Evolutionary conservation across 2,888 invertebrate genomes (phyloP), one percentile per base, ranked within the genome.

Genomic region (Physocephala rufipes): DNA sequence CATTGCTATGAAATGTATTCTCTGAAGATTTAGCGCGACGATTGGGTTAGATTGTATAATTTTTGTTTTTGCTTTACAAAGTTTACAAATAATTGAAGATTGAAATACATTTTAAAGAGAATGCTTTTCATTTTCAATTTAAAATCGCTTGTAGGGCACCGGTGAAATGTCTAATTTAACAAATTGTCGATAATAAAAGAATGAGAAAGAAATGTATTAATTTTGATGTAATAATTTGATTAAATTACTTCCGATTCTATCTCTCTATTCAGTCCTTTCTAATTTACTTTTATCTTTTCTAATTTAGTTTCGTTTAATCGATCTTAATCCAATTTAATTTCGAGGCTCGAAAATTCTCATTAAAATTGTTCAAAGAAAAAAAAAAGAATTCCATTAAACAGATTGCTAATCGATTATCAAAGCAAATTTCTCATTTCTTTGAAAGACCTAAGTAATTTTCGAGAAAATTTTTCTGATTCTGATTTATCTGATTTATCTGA

Each of bases 1-100:
- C 62, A 68, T 68, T 61, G 62, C 61, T 51, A 28, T 36, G 61
- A 58, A 68, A 59, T 62, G 21, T 62, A 68, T 68, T 67, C 49
- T n/a, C 36, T n/a, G 45, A 26, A 45, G 58, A 45, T 59, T 30
- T 51, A 59, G 30, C 49, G 49, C 68, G 21, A 30, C 30, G 49
- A 43, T 36, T 36, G 16, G 47, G 15, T 26, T 47, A 16, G 45
- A 55, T 3, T 16, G 58, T 16, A 13, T 67, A 19, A 19, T 67
- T 58, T 59, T 28, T 24, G 5, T 19, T 19, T 15, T 19, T 30
- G 58, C 26, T 26, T 36, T 26, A 7, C 28, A 58, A n/a, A 28
- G 13, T 2, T 15, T 36, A 24, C 15, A 59, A 45, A 16, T 24
- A 7, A 4, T 2, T 36, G 30, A 16, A 49, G 45, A 68, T 62